phyloP scores from a whole-genome alignment of 2,797 vertebrate genomes.

The Phrynocephalus guinanensis region DNA sequence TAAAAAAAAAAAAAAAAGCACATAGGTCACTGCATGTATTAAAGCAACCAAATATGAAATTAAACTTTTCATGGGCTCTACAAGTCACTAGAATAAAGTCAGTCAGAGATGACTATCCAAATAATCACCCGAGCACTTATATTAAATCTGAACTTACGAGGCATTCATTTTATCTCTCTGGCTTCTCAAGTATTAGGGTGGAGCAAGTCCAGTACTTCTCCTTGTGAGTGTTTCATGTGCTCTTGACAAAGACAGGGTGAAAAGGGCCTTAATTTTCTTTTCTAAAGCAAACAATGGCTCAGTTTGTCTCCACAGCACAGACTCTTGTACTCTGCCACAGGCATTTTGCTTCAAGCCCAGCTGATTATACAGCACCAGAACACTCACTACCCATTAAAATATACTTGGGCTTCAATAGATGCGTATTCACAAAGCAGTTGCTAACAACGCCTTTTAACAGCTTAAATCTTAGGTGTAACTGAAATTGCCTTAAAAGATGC shows the following conservation, averaged over 20 bases:
- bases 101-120: conserved; percentile 59
- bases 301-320: conserved; percentile 56
- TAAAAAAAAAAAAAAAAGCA: conserved; percentile 65
- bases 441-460: conserved; percentile 50
- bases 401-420: conserved; percentile 62
- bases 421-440: conserved; percentile 59
- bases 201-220: conserved; percentile 58
- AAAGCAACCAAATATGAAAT: conserved; percentile 60
- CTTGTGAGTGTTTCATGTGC: conserved; percentile 55
- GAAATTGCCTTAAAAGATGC: conserved; percentile 56
- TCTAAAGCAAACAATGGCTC: conserved; percentile 61
- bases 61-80: conserved; percentile 58
- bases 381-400: conserved; percentile 37
- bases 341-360: conserved; percentile 64
- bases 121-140: conserved; percentile 51
- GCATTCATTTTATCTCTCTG: conserved; percentile 43
- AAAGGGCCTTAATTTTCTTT: conserved; percentile 68
- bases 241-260: conserved; percentile 58
- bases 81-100: conserved; percentile 48
- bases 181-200: conserved; percentile 49
- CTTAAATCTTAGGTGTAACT: conserved; percentile 37
- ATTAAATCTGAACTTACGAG: conserved; percentile 57
- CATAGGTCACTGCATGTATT: conserved; percentile 46
- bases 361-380: conserved; percentile 63
- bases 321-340: conserved; percentile 57